phyloP scores from a whole-genome alignment of 2,113 vertebrate species.

The Nycticryphes semicollaris region DNA sequence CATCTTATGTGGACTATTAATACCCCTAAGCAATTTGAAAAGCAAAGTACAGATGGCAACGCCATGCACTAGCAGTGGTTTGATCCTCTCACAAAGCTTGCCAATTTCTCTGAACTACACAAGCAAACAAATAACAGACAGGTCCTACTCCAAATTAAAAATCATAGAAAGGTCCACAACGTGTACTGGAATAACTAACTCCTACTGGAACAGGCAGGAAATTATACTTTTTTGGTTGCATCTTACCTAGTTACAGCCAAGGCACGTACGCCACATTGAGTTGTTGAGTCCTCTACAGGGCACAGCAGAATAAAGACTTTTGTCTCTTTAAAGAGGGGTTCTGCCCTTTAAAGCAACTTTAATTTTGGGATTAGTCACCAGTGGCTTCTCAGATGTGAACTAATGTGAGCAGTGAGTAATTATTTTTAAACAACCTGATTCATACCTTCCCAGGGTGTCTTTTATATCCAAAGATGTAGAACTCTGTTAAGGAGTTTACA shows the following conservation, averaged over 20 bases:
- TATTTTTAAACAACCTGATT: not conserved
- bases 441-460: not conserved
- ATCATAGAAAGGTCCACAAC: not conserved
- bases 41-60: not conserved
- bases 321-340: not conserved
- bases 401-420: not conserved
- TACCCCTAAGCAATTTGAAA: not conserved
- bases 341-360: not conserved
- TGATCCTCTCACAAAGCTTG: not conserved
- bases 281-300: not conserved
- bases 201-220: not conserved
- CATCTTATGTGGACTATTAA: not conserved
- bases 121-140: not conserved
- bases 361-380: not conserved
- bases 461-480: not conserved
- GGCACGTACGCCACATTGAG: accelerated
- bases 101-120: not conserved
- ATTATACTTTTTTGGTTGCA: not conserved
- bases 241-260: not conserved
- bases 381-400: not conserved
- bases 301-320: not conserved
- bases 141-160: not conserved
- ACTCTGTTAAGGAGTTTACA: not conserved
- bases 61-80: not conserved
- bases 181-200: not conserved